Evolutionary conservation across 2,113 vertebrate genomes (phyloP), one percentile per base, ranked within the genome.

Genomic region (Centropus unirufus): DNA sequence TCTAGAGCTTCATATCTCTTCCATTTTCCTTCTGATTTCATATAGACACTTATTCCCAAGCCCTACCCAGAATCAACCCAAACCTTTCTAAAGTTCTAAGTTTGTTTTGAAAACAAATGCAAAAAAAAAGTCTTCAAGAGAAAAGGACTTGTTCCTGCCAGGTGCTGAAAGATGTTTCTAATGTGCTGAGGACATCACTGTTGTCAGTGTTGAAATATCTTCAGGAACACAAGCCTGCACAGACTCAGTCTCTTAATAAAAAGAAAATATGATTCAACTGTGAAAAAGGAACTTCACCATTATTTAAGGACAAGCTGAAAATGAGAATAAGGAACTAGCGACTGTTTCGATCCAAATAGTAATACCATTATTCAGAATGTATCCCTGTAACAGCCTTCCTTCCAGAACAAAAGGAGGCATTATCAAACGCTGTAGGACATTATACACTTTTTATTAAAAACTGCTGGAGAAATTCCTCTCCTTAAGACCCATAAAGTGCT

Each of bases 1-100:
- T 93, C 75, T 61, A 92, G 68, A 52, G 11, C 51, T 93, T 86
- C 63, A 88, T 91, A 80, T 92, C 78, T 95, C 63, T 95, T 83
- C 64, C 80, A 24, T 70, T 88, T 94, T 62, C 54, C 15, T 84
- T 89, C 74, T 91, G 70, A 27, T 87, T 92, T 83, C 34, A 10
- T n/a, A 63, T 2, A 77, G 34, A 40, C 30, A 18, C 34, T 83
- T 84, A 67, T 70, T 18, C 11, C 5, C 39, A 36, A 47, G 9
- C 54, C n/a, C 34, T 75, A 47, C 27, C 70, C 11, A 57, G 39
- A 63, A 72, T 46, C 76, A 80, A 24, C 19, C 32, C 86, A 86
- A 93, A 16, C 22, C n/a, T 90, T 88, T 83, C 52, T 67, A 77
- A 86, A 86, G 15, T 36, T 85, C 75, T 54, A 90, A 49, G 61